Evolutionary conservation across 30 jellyfish, hydroid and myxozoan genomes (phyloP), one percentile per base, ranked within the genome.

Genomic region (Hydractinia symbiolongicarpus): DNA sequence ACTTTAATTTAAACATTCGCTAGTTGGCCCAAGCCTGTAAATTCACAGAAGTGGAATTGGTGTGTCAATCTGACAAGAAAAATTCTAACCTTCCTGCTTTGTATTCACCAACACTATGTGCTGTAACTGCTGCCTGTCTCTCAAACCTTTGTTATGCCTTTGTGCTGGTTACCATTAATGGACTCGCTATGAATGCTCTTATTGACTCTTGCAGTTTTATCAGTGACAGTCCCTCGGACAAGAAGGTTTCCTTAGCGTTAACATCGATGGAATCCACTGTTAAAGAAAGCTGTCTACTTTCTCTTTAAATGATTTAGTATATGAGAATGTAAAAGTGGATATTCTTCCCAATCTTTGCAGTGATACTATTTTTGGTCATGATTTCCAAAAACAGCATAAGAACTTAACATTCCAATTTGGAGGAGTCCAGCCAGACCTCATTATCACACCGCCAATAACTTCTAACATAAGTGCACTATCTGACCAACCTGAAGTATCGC

Each of bases 341-440:
- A 74, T 74, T 40, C 67, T 74, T 30, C 44, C 44, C 44, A 30
- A 30, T 30, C 44, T 30, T 30, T 30, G 44, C 44, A 30, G 44
- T 30, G 44, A 30, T 30, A 30, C 2, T 30, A 30, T 30, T 30
- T 2, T 30, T 30, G 44, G 44, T 30, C 69, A 79, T 79, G 84
- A 79, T 79, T 79, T 78, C 68, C 81, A 79, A 80, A 79, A 79
- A 16, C 87, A 79, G 84, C 87, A 61, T 61, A 79, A 62, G 71
- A 79, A 79, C 56, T 77, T 79, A 20, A 61, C 83, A 56, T 79
- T 79, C 68, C 86, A 66, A 10, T 79, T 19, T 66, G 83, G 87
- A 79, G 87, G 84, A 54, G 68, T 30, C 53, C 66, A 62, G 51
- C 79, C 66, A 54, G 81, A 79, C 73, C 56, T 79, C 51, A 40